phyloP scores from a whole-genome alignment of 1,140 invertebrate genomes.

The Tetranychus urticae region DNA sequence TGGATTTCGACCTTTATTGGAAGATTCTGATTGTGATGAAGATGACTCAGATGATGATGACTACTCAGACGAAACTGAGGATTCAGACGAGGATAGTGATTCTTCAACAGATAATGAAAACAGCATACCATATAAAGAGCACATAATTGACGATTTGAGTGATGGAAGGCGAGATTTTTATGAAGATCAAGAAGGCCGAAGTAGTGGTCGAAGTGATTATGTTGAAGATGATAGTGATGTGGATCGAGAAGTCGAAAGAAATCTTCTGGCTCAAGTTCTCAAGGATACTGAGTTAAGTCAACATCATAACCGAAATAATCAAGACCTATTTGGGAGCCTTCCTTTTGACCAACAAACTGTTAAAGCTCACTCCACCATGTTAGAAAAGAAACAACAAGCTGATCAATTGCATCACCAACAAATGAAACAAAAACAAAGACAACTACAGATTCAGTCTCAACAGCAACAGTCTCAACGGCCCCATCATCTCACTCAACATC shows the following conservation, averaged over 20 bases:
- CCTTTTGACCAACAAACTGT: slow-evolving; percentile 6
- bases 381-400: no score
- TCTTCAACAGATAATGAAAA: neutral
- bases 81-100: neutral
- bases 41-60: neutral
- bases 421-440: neutral
- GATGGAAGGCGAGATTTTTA: neutral
- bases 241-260: slow-evolving; percentile 6
- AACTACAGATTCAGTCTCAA: neutral
- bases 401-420: neutral
- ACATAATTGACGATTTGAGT: neutral
- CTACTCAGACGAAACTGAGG: neutral
- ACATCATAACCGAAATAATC: neutral
- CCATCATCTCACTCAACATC: neutral
- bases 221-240: neutral
- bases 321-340: slow-evolving; percentile 9
- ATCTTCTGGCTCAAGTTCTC: slow-evolving; percentile 2
- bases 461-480: neutral
- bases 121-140: neutral
- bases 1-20: slow-evolving; percentile 43
- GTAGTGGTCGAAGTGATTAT: neutral
- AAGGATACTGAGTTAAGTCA: neutral
- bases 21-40: slow-evolving; percentile 33
- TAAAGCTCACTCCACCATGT: neutral
- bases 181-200: neutral